phyloP scores from a whole-genome alignment of 2,888 invertebrate genomes.

The Oasisia sp. region DNA sequence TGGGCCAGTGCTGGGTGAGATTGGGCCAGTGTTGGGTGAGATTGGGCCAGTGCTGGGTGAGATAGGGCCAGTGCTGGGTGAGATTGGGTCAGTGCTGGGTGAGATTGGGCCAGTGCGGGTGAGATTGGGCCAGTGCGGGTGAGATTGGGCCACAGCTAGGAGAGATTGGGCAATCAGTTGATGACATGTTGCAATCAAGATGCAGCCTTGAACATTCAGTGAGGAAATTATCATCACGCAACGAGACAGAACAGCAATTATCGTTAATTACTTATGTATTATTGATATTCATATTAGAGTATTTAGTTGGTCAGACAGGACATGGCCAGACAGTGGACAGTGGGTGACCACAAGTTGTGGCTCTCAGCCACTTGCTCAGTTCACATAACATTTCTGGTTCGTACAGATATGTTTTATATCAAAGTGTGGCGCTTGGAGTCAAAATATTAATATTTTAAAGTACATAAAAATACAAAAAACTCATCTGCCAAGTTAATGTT shows the following conservation, averaged over 20 bases:
- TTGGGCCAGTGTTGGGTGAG: too few relatives aligned
- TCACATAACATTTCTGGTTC: not conserved
- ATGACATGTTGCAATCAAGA: constrained; percentile 17
- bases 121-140: too few relatives aligned
- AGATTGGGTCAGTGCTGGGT: too few relatives aligned
- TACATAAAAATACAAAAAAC: not conserved
- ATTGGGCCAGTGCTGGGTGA: too few relatives aligned
- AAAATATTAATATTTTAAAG: not conserved
- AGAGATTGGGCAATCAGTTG: not conserved
- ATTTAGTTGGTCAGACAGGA: not conserved
- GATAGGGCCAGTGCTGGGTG: too few relatives aligned
- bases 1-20: too few relatives aligned
- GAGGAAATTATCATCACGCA: not conserved
- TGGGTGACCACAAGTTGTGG: not conserved
- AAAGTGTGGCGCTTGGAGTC: not conserved
- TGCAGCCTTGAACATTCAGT: not conserved
- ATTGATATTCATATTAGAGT: constrained; percentile 17
- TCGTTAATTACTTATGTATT: constrained; percentile 7
- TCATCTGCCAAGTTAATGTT: not conserved
- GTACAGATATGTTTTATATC: not conserved
- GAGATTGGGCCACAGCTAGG: not conserved
- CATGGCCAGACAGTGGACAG: not conserved
- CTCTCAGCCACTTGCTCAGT: not conserved
- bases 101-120: too few relatives aligned
- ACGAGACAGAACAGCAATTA: not conserved